These are phyloP conservation scores for Xanthia togata DNA, from an alignment of 2,888 invertebrate genomes.

Conservation along the genomic window DNA sequence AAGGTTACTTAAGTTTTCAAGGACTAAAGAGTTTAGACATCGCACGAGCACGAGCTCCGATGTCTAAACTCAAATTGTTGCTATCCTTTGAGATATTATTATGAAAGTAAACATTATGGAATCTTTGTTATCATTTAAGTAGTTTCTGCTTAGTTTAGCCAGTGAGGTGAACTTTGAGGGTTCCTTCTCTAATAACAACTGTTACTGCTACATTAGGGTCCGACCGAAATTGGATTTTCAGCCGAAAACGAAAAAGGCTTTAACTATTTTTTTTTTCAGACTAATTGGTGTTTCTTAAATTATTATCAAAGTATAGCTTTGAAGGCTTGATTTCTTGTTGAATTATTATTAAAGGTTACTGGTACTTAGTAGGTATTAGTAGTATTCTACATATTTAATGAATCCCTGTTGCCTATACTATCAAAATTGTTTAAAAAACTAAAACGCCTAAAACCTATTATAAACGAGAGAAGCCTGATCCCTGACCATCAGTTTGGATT, in stretches of 20 bases:
- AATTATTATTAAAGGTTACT: too few relatives aligned
- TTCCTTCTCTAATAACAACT: conserved; percentile 36
- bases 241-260: too few relatives aligned
- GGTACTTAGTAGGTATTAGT: too few relatives aligned
- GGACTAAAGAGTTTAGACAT: conserved; percentile 46
- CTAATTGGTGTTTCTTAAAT: conserved; percentile 14
- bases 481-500: too few relatives aligned
- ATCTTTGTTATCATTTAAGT: conserved; percentile 60
- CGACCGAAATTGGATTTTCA: too few relatives aligned
- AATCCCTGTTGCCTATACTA: too few relatives aligned
- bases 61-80: conserved; percentile 12
- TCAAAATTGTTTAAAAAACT: too few relatives aligned
- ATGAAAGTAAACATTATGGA: conserved; percentile 42
- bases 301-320: not conserved
- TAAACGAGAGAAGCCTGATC: too few relatives aligned
- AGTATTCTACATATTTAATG: too few relatives aligned
- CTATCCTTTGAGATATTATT: conserved; percentile 39
- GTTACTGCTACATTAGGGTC: not conserved
- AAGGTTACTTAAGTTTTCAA: conserved; percentile 30
- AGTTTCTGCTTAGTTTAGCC: conserved; percentile 60
- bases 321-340: not conserved
- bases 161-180: conserved; percentile 56
- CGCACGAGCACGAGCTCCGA: not conserved
- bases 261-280: too few relatives aligned
- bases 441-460: too few relatives aligned